Percentiles rank a stretch among this genome's conserved stretches.
phyloP scores from a whole-genome alignment of 2,888 invertebrate genomes.

The Tanypteryx hageni region DNA sequence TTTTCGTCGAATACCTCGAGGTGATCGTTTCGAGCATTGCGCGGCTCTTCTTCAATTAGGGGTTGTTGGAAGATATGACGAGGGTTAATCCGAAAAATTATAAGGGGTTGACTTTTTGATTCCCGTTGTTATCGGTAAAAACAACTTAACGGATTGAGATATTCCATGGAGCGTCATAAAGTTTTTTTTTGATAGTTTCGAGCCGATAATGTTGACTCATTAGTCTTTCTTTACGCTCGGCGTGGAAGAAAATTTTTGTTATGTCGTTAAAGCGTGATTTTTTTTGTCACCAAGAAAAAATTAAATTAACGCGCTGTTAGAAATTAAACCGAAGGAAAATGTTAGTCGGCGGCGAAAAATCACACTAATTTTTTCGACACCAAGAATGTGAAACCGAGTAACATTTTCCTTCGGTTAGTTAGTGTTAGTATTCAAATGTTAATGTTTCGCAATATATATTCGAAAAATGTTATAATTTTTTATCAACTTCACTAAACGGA shows the following conservation, averaged over 20 bases:
- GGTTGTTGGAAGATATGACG: not conserved
- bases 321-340: too few species aligned
- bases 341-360: too few species aligned
- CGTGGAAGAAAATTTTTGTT: not conserved
- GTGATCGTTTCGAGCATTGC: not conserved
- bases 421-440: too few species aligned
- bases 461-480: too few species aligned
- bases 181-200: not conserved
- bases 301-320: too few species aligned
- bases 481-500: too few species aligned
- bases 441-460: too few species aligned
- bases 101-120: not conserved
- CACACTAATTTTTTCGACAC: not conserved
- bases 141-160: not conserved
- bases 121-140: not conserved
- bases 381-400: too few species aligned
- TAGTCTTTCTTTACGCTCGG: not conserved
- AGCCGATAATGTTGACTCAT: not conserved
- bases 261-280: not conserved
- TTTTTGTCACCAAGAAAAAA: not conserved
- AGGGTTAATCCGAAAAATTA: constrained; percentile 1
- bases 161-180: not conserved
- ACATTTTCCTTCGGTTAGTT: too few species aligned
- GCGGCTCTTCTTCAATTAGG: not conserved
- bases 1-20: not conserved